These are phyloP conservation scores for Pocillopora grandis DNA, from an alignment of 92 coral and sea anemone species.

Conservation along the genomic window DNA sequence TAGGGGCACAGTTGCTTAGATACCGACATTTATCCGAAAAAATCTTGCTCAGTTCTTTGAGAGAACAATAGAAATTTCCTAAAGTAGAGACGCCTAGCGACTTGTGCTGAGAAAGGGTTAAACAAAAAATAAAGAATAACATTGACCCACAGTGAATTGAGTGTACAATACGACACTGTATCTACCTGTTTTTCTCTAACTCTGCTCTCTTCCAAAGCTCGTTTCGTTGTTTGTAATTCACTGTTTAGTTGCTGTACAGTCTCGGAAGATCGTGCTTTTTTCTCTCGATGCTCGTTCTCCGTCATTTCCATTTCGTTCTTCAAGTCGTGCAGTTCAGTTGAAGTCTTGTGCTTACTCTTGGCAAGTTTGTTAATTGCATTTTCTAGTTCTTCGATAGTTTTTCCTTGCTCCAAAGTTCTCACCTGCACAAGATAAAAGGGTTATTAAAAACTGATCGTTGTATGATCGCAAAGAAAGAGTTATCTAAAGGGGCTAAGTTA, in stretches of 20 bases:
- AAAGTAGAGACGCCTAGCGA: not conserved
- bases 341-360: constrained; percentile 93
- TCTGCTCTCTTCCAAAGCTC: constrained; percentile 83
- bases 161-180: no score
- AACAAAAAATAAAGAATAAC: not conserved
- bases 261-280: constrained; percentile 65
- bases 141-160: not conserved
- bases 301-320: constrained; percentile 78
- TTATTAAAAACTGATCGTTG: not conserved
- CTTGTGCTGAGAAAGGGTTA: not conserved
- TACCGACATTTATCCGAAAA: no score
- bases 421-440: constrained; percentile 42
- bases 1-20: no score
- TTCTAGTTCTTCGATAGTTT: constrained; percentile 88
- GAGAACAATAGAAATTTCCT: no score
- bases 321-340: constrained; percentile 81
- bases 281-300: constrained; percentile 77
- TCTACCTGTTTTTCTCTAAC: constrained; percentile 90
- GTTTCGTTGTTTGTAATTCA: constrained; percentile 78
- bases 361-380: constrained; percentile 92
- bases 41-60: no score
- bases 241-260: constrained; percentile 72
- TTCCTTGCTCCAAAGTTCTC: constrained; percentile 84
- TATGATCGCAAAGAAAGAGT: no score
- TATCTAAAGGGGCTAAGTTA: no score